These are phyloP conservation scores for Drosophila ohnishii DNA, from an alignment of 1,140 invertebrate genomes.

Conservation along the genomic window DNA sequence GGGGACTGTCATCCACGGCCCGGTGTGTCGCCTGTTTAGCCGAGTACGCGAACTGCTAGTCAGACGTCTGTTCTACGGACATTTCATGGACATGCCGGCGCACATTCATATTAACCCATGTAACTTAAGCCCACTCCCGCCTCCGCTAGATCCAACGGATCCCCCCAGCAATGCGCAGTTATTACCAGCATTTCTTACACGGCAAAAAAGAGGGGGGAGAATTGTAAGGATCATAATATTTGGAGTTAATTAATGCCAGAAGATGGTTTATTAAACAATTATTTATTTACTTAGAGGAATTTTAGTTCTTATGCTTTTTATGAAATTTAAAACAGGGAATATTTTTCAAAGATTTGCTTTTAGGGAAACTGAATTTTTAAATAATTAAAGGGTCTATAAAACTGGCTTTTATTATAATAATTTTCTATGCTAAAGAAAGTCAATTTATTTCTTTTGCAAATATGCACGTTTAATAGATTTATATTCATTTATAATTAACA, in stretches of 20 bases:
- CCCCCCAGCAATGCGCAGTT: constrained; percentile 40
- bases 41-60: constrained; percentile 45
- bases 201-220: not conserved
- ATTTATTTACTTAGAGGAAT: not conserved
- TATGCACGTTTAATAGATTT: not conserved
- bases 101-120: constrained; percentile 48
- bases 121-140: constrained; percentile 17
- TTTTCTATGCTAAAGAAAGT: not conserved
- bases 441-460: not conserved
- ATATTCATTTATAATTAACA: constrained; percentile 3
- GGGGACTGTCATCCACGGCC: constrained; percentile 53
- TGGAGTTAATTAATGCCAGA: not conserved
- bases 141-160: constrained; percentile 9
- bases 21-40: constrained; percentile 51
- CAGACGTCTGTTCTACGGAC: constrained; percentile 55
- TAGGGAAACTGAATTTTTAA: too few relatives aligned
- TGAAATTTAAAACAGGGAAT: too few relatives aligned
- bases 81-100: constrained; percentile 57
- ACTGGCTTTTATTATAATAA: not conserved
- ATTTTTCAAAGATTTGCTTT: too few relatives aligned
- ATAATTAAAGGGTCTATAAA: too few relatives aligned
- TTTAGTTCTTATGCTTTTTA: not conserved
- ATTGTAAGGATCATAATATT: not conserved
- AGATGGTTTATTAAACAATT: not conserved
- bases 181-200: constrained; percentile 52